These are phyloP conservation scores for Aphelenchoides avenae DNA, from an alignment of 1,140 invertebrate species.

Conservation along the genomic window DNA sequence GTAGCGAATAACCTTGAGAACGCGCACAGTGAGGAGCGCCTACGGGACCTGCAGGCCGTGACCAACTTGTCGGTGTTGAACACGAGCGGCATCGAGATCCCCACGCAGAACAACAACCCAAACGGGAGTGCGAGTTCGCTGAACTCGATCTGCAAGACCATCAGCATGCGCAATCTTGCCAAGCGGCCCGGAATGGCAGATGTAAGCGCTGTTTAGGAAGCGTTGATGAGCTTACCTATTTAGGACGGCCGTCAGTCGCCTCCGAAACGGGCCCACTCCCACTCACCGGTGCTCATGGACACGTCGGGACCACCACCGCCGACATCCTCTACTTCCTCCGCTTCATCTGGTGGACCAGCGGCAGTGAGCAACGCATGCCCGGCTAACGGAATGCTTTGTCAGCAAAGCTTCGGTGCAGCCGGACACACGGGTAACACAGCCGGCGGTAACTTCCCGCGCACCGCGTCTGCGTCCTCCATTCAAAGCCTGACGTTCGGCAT, in stretches of 20 bases:
- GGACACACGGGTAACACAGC: background rate
- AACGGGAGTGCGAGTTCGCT: constrained; percentile 11
- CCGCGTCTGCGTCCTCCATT: too few species aligned
- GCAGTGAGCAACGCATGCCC: background rate
- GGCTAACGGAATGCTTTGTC: background rate
- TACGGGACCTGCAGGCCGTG: constrained; percentile 8
- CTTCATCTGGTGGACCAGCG: background rate
- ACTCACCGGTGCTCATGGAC: constrained; percentile 42
- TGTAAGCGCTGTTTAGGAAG: constrained; percentile 1
- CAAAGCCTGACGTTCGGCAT: too few species aligned
- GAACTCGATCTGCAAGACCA: constrained; percentile 14
- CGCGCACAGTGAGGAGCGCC: constrained; percentile 14
- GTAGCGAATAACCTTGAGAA: constrained; percentile 2
- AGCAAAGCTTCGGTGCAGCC: background rate
- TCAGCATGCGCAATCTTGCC: constrained; percentile 33
- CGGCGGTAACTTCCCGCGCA: background rate
- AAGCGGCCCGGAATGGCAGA: constrained; percentile 3
- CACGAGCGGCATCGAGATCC: constrained; percentile 20
- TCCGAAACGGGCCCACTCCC: constrained; percentile 48
- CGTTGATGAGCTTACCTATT: background rate
- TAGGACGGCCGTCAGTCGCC: constrained; percentile 19
- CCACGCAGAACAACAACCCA: constrained; percentile 20
- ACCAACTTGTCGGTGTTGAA: constrained; percentile 6
- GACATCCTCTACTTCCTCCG: constrained; percentile 5
- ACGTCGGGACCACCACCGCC: constrained; percentile 13